Evolutionary conservation across 92 coral and sea anemone genomes (phyloP).

Genomic region (Phenganax subtilis): DNA sequence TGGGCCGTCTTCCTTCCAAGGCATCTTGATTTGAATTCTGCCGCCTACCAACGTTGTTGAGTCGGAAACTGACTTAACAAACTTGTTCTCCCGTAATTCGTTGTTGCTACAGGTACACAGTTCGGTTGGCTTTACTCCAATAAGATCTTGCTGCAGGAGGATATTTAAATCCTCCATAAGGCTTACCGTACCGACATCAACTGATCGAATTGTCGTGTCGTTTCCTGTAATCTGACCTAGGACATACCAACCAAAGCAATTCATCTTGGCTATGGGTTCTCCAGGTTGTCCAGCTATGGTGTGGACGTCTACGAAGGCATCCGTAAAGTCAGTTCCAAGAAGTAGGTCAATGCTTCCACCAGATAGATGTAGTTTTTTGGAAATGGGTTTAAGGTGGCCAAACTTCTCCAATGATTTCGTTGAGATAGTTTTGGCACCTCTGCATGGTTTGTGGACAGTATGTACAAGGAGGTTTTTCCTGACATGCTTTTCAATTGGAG

Average conservation of each 20-base stretch:
- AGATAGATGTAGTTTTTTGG: conserved; percentile 39
- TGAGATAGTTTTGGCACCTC: conserved; percentile 50
- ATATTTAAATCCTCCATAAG: conserved; percentile 53
- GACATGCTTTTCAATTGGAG: conserved; percentile 50
- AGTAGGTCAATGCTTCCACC: conserved; percentile 53
- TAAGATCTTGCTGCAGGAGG: conserved; percentile 49
- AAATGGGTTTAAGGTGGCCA: conserved; percentile 41
- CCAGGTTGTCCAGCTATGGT: conserved; percentile 39
- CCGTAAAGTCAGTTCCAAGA: conserved; percentile 61
- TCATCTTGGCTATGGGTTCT: conserved; percentile 54
- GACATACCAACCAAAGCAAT: conserved; percentile 63
- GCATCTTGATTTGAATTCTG: conserved; percentile 50
- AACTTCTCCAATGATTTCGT: conserved; percentile 32
- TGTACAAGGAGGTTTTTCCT: conserved; percentile 49
- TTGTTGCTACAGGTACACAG: conserved; percentile 53
- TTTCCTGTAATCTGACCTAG: conserved; percentile 44
- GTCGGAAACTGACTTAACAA: conserved; percentile 45
- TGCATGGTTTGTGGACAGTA: conserved; percentile 64
- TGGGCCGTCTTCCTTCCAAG: conserved; percentile 58
- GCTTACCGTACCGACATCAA: conserved; percentile 48
- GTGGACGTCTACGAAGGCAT: conserved; percentile 51
- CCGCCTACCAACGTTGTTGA: conserved; percentile 55
- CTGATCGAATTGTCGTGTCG: conserved; percentile 27
- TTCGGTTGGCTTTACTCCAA: conserved; percentile 65
- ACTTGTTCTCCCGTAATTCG: conserved; percentile 49